Conservation (phyloP, 2,113 vertebrate genomes). For the Percopsis transmontana region DNA sequence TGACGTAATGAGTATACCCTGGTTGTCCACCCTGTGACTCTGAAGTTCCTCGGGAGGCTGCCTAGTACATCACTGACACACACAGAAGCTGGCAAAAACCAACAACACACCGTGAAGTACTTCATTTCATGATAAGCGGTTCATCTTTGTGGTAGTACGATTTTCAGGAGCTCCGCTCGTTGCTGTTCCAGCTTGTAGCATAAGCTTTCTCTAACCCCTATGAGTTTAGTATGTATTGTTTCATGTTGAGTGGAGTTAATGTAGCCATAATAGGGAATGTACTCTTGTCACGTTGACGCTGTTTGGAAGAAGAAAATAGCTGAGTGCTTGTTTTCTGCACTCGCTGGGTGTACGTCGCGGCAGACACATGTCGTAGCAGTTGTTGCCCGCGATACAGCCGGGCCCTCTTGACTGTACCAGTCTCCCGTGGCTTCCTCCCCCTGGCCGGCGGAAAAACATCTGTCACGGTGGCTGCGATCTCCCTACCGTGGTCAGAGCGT, state of each 20-base stretch:
- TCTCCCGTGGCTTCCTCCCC: constrained; percentile 62
- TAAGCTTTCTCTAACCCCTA: not conserved
- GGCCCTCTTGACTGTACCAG: constrained; percentile 61
- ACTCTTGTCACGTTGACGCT: constrained; percentile 3
- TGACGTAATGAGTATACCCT: constrained; percentile 48
- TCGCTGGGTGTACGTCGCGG: constrained; percentile 36
- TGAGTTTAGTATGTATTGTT: not conserved
- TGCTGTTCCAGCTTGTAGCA: not conserved
- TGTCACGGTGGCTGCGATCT: constrained; percentile 73
- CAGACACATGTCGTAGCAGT: constrained; percentile 67
- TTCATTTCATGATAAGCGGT: not conserved
- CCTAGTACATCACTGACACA: constrained; percentile 35
- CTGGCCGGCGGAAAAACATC: constrained; percentile 69
- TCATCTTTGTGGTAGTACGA: not conserved
- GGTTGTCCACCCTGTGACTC: constrained; percentile 48
- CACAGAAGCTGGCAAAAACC: constrained; percentile 15
- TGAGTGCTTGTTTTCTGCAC: constrained; percentile 35
- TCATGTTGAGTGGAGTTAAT: not conserved
- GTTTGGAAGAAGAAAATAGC: constrained; percentile 33
- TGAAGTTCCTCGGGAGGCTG: constrained; percentile 23
- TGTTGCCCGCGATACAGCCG: constrained; percentile 56
- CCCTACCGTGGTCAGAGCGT: constrained; percentile 71
- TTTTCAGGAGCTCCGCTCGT: not conserved
- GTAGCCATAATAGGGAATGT: not conserved
- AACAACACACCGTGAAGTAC: constrained; percentile 1